Evolutionary conservation across 1,140 invertebrate genomes (phyloP).

Genomic region (Archegozetes longisetosus): DNA sequence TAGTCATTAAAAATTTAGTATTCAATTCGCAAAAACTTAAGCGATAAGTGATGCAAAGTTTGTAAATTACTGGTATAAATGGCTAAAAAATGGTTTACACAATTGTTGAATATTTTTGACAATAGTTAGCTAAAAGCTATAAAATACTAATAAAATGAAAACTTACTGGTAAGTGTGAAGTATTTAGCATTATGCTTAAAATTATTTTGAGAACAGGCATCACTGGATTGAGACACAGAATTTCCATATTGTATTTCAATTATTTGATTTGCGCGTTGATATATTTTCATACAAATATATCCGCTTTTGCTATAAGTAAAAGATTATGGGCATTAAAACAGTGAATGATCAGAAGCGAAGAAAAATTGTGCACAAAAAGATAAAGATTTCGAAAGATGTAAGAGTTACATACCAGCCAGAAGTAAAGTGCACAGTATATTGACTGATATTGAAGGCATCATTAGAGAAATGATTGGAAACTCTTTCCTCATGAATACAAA

Average conservation of each 20-base stretch:
- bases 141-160: too few species aligned
- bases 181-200: conserved; percentile 20
- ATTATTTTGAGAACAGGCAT: conserved; percentile 21
- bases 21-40: too few species aligned
- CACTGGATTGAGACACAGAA: conserved; percentile 13
- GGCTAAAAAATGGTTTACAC: too few species aligned
- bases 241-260: conserved; percentile 24
- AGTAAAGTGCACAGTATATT: conserved; percentile 20
- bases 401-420: conserved; percentile 22
- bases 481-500: conserved; percentile 18
- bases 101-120: too few species aligned
- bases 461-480: not conserved
- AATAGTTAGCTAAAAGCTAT: too few species aligned
- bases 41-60: too few species aligned
- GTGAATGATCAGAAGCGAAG: not conserved
- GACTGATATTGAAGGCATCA: conserved; percentile 9
- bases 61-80: too few species aligned
- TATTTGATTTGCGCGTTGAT: conserved; percentile 21
- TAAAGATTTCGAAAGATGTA: not conserved
- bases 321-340: not conserved
- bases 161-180: conserved; percentile 24
- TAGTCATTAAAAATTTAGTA: too few species aligned
- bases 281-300: conserved; percentile 22
- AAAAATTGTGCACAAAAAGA: not conserved
- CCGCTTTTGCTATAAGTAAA: conserved; percentile 20